Conservation (phyloP, 1,140 invertebrate species). For the Proctacanthus coquilletti region DNA sequence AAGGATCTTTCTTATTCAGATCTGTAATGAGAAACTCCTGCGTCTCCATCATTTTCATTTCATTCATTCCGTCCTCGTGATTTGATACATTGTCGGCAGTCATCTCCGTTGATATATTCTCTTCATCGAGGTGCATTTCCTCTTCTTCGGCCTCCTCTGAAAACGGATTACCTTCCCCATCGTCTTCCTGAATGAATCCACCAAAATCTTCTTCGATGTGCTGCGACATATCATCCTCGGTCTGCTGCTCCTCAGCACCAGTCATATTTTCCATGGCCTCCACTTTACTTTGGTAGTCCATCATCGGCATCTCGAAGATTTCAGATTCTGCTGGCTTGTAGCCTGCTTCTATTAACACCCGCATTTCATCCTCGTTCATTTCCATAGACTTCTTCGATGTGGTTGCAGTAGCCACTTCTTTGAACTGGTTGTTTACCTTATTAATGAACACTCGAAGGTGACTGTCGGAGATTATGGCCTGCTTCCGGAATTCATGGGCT, state of each 20-base stretch:
- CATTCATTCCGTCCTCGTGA: neutral
- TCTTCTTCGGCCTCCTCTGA: neutral
- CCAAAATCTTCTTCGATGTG: neutral
- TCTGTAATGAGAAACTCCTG: neutral
- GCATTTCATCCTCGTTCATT: neutral
- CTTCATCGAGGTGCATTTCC: neutral
- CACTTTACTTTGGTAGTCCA: constrained; percentile 3
- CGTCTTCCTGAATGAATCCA: neutral
- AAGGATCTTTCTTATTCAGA: neutral
- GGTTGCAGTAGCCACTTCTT: constrained; percentile 5
- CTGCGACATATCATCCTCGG: neutral
- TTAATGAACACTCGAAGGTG: constrained; percentile 9
- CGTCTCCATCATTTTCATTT: neutral
- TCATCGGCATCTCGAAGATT: neutral
- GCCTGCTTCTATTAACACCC: neutral
- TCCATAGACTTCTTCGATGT: too few species aligned
- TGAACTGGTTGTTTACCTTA: constrained; percentile 10
- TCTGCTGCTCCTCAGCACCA: too few species aligned
- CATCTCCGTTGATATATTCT: neutral
- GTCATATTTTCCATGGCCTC: too few species aligned
- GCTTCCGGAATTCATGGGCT: constrained; percentile 7
- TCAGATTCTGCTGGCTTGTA: neutral
- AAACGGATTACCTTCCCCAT: neutral
- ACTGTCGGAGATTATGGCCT: constrained; percentile 5
- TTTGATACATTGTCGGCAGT: neutral